Conservation (phyloP, 1,140 invertebrate genomes). For the Drosophila santomea region DNA sequence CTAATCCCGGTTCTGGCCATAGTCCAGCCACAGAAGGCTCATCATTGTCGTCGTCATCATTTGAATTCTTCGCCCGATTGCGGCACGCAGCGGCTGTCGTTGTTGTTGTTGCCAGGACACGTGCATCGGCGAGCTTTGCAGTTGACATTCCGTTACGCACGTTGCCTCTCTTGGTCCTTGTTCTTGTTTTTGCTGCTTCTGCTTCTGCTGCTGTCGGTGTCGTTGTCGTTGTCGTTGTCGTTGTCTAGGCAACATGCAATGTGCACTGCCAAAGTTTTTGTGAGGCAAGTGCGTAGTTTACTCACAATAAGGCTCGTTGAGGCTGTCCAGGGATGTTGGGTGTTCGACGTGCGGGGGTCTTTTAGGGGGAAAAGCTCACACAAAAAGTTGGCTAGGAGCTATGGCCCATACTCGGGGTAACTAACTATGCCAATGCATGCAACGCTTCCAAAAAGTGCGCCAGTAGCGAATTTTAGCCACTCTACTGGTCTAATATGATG, state of each 20-base stretch:
- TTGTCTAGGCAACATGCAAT: constrained; percentile 47
- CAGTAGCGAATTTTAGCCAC: not conserved
- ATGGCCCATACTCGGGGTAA: constrained; percentile 1
- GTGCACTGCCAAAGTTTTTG: constrained; percentile 48
- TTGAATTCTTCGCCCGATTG: constrained; percentile 35
- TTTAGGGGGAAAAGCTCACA: not conserved
- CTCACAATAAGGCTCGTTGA: constrained; percentile 6
- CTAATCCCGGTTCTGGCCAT: not conserved
- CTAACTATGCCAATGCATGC: constrained; percentile 19
- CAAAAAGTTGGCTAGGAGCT: constrained; percentile 16
- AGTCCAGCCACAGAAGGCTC: constrained; percentile 18
- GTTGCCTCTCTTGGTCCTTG: constrained; percentile 22
- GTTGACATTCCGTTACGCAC: constrained; percentile 50
- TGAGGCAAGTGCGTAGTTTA: constrained; percentile 34
- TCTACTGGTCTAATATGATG: not conserved
- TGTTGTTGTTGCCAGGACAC: constrained; percentile 43
- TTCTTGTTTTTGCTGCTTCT: not conserved
- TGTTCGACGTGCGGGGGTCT: no score
- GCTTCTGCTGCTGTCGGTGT: constrained; percentile 5
- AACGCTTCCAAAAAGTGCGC: not conserved
- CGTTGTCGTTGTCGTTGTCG: constrained; percentile 20
- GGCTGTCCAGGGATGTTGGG: not conserved
- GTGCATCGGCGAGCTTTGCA: constrained; percentile 38
- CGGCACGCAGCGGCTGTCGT: constrained; percentile 26
- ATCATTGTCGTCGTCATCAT: constrained; percentile 44